A percentile compares a stretch with the other conserved stretches of the same genome.
These are phyloP conservation scores for Megaleporinus macrocephalus DNA, from an alignment of 2,113 vertebrate genomes.

Conservation along the genomic window DNA sequence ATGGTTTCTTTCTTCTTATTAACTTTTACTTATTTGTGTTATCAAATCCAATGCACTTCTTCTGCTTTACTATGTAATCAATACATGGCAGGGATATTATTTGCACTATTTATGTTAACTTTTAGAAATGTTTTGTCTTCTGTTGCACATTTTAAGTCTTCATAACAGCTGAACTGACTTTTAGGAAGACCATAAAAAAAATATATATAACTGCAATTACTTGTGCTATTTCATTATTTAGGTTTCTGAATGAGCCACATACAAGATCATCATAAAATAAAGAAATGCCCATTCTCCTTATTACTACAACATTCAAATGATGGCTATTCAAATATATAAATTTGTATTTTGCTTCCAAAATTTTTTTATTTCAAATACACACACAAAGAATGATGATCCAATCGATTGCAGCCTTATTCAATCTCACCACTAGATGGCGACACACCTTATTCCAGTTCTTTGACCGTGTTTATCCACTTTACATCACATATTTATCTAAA, in stretches of 20 bases:
- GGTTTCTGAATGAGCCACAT: background rate
- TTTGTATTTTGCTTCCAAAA: too few species aligned
- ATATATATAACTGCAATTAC: background rate
- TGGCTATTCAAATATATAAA: too few species aligned
- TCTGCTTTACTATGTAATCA: background rate
- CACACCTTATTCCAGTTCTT: background rate
- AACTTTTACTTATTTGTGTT: background rate
- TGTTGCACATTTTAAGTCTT: background rate
- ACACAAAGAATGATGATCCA: too few species aligned
- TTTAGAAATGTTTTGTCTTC: background rate
- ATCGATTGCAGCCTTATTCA: background rate
- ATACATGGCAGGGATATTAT: background rate
- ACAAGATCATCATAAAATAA: background rate
- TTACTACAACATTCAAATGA: too few species aligned
- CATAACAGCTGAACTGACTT: background rate
- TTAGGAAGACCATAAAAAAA: background rate
- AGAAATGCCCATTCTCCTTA: background rate
- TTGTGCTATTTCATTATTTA: background rate
- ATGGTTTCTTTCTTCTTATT: background rate
- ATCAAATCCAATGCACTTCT: background rate
- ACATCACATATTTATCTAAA: background rate
- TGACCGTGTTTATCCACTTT: background rate
- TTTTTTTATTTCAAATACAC: too few species aligned
- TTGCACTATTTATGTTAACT: background rate
- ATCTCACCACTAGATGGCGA: constrained; percentile 38